Evolutionary conservation across 2,113 vertebrate species (phyloP), one percentile per base, ranked within the genome.

Genomic region (Nesoenas mayeri): DNA sequence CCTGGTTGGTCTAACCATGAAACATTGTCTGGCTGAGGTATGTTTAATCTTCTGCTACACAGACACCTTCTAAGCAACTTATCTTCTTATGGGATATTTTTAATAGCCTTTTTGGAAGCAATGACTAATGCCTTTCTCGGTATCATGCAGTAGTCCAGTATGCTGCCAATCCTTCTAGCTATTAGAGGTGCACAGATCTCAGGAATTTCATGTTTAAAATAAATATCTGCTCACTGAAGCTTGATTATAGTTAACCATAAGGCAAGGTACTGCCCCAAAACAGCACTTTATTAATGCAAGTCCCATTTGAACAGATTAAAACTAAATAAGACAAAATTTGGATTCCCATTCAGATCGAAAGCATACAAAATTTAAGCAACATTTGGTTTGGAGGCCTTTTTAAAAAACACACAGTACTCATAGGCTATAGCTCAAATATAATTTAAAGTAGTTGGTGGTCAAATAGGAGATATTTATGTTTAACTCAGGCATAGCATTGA

Each of bases 61-160:
- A 83, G 95, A 79, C 81, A 96, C 92, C 85, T 97, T 94, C 80
- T 95, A 34, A 91, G 61, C 60, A 96, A 96, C 96, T 96, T 95
- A 94, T 62, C 87, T 83, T 96, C 96, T 94, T 89, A 44, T 17
- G 61, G 75, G 93, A 91, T 95, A 82, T 92, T 96, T 92, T 96
- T 97, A 93, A 95, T 92, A 90, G 89, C 78, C 48, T 94, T 95
- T 96, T 94, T 78, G 77, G 83, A 93, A 93, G 79, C 57, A 88
- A 92, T 96, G 88, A 97, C 70, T 95, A 95, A 96, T 91, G 65
- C n/a, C 54, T 91, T 93, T 95, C 64, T 70, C 74, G 62, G 60
- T 62, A 67, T 75, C 72, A 81, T 65, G 85, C 89, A 93, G 91
- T 81, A 84, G 92, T 38, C 36, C 62, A 40, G 71, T 60, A 73